Conservation (phyloP, 2,888 invertebrate species). For the Gastrophysa polygoni region DNA sequence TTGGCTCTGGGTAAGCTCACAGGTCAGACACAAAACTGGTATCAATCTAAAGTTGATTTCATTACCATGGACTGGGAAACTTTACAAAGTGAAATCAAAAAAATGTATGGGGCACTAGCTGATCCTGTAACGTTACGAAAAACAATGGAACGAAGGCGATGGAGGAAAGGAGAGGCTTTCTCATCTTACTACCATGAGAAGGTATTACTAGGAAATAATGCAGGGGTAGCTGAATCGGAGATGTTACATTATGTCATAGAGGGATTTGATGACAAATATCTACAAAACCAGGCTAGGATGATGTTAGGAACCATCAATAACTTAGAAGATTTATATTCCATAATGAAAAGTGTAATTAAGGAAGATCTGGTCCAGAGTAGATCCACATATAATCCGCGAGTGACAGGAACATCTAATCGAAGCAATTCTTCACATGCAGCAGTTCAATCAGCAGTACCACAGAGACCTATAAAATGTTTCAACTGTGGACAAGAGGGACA, state of each 20-base stretch:
- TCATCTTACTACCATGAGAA: conserved; percentile 3
- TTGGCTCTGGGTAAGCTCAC: conserved; percentile 4
- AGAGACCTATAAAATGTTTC: not conserved
- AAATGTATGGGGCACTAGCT: not conserved
- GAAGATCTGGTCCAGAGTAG: not conserved
- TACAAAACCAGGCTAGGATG: conserved; percentile 27
- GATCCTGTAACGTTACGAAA: not conserved
- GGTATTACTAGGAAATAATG: conserved; percentile 6
- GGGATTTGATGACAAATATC: conserved; percentile 5
- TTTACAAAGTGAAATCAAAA: not conserved
- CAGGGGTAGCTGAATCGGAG: conserved; percentile 2
- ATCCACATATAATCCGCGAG: not conserved
- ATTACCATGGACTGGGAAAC: not conserved
- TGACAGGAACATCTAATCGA: not conserved
- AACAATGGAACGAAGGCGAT: conserved; percentile 5
- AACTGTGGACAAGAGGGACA: not conserved
- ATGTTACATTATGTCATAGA: conserved; percentile 13
- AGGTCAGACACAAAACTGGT: conserved; percentile 3
- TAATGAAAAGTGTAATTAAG: not conserved
- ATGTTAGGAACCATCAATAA: conserved; percentile 4
- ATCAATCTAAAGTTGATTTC: not conserved
- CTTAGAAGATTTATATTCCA: not conserved
- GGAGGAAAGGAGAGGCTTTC: not conserved
- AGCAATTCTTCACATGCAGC: not conserved
- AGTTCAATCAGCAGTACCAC: not conserved